Conservation (phyloP, 1,140 invertebrate species). For the Halictus rubicundus region DNA sequence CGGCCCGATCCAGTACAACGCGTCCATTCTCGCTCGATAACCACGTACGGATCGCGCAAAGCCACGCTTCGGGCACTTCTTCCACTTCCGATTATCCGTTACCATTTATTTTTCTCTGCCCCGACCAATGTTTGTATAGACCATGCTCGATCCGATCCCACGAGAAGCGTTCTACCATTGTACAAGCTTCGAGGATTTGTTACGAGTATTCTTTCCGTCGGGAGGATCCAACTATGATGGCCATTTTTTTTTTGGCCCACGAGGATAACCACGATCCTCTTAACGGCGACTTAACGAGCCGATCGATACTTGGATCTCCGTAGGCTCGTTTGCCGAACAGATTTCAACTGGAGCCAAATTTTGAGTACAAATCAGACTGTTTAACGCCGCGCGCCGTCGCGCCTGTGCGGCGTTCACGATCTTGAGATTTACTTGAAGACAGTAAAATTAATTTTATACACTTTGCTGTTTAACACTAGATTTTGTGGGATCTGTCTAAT, state of each 20-base stretch:
- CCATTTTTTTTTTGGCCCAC: background rate
- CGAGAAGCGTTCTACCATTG: background rate
- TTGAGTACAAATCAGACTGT: too few relatives aligned
- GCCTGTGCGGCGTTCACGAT: too few relatives aligned
- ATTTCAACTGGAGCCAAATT: too few relatives aligned
- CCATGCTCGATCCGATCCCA: background rate
- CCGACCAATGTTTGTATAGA: background rate
- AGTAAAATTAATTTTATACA: too few relatives aligned
- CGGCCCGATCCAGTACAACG: slow-evolving; percentile 26
- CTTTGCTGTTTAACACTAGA: too few relatives aligned
- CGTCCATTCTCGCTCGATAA: slow-evolving; percentile 41
- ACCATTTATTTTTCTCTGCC: background rate
- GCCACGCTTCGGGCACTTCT: slow-evolving; percentile 53
- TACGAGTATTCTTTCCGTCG: background rate
- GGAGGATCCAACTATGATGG: background rate
- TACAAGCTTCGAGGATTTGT: background rate
- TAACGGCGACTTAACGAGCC: background rate
- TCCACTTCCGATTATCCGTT: slow-evolving; percentile 44
- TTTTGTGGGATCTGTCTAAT: too few relatives aligned
- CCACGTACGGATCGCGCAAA: slow-evolving; percentile 53
- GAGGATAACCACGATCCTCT: background rate
- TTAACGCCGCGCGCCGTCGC: too few relatives aligned
- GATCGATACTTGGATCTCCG: background rate
- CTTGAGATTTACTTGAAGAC: too few relatives aligned
- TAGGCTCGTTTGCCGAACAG: too few relatives aligned